A percentile compares a stretch with the other conserved stretches of the same genome.
Evolutionary conservation across 2,113 vertebrate species (phyloP).

Genomic region (Chlorodrepanis virens): DNA sequence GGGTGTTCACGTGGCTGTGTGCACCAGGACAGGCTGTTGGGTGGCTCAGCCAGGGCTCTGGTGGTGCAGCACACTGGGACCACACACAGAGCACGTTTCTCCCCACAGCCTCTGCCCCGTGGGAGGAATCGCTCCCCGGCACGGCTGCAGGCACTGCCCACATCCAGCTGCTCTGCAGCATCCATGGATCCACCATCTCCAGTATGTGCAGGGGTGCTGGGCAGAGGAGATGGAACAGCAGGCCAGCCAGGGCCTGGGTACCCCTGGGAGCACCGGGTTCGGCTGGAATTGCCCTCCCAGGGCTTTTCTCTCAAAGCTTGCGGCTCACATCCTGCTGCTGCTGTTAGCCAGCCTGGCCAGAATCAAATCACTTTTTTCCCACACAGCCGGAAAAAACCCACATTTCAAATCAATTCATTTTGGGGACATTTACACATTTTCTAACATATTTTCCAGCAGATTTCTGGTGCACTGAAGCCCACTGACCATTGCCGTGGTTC

Average conservation of each 20-base stretch:
- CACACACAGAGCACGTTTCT: not conserved
- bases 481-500: not conserved
- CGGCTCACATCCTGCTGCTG: not conserved
- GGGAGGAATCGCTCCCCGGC: not conserved
- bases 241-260: not conserved
- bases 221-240: not conserved
- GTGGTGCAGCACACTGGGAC: rapidly evolving
- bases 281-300: not conserved
- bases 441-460: not conserved
- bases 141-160: not conserved
- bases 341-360: not conserved
- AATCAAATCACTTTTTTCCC: not conserved
- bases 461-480: not conserved
- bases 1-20: rapidly evolving
- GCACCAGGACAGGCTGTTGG: not conserved
- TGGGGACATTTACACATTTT: not conserved
- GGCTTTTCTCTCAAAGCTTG: not conserved
- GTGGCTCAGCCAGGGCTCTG: not conserved
- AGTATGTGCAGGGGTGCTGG: not conserved
- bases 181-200: not conserved
- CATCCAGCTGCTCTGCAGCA: not conserved
- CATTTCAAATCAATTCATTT: not conserved
- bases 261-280: not conserved
- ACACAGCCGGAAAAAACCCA: not conserved
- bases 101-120: rapidly evolving